Conservation (phyloP, 1,140 invertebrate genomes). For the Halotydeus destructor region DNA sequence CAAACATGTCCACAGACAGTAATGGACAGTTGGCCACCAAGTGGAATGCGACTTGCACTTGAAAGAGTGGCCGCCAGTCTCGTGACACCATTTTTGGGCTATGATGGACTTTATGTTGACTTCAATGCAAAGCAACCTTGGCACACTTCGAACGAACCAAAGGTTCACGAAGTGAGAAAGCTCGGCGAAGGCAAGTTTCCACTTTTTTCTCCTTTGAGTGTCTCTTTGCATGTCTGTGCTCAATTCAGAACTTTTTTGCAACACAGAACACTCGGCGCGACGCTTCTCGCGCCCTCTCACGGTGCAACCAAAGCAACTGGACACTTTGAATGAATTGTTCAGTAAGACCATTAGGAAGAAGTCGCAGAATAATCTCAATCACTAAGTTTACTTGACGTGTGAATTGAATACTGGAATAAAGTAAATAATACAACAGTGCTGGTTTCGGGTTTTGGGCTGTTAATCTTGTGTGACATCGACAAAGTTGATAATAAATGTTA, state of each 20-base stretch:
- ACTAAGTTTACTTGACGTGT: too few species aligned
- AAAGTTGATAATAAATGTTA: too few species aligned
- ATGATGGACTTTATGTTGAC: constrained; percentile 13
- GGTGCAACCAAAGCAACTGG: constrained; percentile 12
- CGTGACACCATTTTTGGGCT: constrained; percentile 11
- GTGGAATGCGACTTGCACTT: constrained; percentile 11
- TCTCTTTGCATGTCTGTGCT: background rate
- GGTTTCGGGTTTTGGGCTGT: too few species aligned
- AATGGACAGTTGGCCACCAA: constrained; percentile 12
- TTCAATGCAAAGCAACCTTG: background rate
- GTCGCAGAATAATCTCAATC: background rate
- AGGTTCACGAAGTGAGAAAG: constrained; percentile 3
- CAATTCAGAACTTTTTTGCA: background rate
- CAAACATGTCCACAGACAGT: too few species aligned
- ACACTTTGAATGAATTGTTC: constrained; percentile 12
- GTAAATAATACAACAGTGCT: too few species aligned
- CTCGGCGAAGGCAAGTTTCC: too few species aligned
- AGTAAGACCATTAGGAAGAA: constrained; percentile 9
- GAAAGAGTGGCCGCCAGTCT: constrained; percentile 11
- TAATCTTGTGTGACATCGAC: too few species aligned
- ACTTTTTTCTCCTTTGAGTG: too few species aligned
- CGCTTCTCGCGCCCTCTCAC: constrained; percentile 13
- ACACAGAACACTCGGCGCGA: background rate
- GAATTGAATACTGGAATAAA: too few species aligned
- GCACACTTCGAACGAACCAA: constrained; percentile 13